Evolutionary conservation across 2,888 invertebrate species (phyloP).

Genomic region (Leptinotarsa rubiginosa): DNA sequence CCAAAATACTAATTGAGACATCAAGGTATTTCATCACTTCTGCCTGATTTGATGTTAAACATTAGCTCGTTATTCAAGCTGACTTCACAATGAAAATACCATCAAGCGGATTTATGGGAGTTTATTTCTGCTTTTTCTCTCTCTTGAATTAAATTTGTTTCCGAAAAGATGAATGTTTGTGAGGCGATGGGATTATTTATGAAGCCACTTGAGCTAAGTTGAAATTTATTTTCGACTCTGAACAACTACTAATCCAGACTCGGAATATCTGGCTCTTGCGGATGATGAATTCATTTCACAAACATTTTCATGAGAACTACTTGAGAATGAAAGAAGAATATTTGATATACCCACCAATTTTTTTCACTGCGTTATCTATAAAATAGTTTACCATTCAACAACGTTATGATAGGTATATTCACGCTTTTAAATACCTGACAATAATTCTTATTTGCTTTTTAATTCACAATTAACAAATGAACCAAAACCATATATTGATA

Average conservation of each 20-base stretch:
- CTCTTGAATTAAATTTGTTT: constrained; percentile 1
- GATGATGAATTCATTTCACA: not conserved
- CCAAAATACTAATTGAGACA: not conserved
- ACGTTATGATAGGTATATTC: no score
- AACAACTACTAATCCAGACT: not conserved
- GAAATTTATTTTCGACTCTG: constrained; percentile 2
- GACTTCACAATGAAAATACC: constrained; percentile 18
- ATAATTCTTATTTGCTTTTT: no score
- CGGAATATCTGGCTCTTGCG: not conserved
- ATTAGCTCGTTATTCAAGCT: constrained; percentile 3
- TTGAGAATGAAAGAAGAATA: no score
- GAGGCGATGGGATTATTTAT: constrained; percentile 2
- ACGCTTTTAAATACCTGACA: no score
- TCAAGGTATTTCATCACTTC: not conserved
- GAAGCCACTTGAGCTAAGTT: not conserved
- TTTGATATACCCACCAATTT: no score
- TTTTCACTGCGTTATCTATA: no score
- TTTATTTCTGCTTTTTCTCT: constrained; percentile 12
- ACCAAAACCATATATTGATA: no score
- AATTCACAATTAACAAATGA: no score
- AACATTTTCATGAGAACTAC: no score
- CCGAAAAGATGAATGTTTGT: constrained; percentile 2
- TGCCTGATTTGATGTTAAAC: constrained; percentile 2
- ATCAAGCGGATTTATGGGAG: constrained; percentile 14
- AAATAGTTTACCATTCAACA: no score